A percentile compares a stretch with the other conserved stretches of the same genome.
These are phyloP conservation scores for Pseudoips prasinana DNA, from an alignment of 2,888 invertebrate species.

Conservation along the genomic window DNA sequence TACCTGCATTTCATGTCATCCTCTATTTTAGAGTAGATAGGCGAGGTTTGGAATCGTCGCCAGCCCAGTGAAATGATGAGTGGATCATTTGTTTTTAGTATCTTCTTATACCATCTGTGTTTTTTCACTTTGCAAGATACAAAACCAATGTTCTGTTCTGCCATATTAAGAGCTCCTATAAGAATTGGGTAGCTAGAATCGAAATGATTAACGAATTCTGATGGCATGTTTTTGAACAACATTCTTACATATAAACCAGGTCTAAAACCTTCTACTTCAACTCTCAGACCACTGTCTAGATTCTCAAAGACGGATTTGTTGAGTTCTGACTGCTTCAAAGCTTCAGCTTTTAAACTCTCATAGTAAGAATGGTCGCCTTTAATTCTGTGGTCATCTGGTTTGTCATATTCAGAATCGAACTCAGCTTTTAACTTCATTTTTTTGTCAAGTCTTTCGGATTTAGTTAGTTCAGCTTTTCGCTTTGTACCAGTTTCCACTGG, in stretches of 20 bases:
- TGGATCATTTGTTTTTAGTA: constrained; percentile 98
- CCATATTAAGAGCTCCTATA: constrained; percentile 94
- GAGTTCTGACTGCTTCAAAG: constrained; percentile 93
- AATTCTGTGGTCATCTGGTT: constrained; percentile 85
- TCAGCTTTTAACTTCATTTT: constrained; percentile 95
- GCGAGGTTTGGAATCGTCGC: constrained; percentile 97
- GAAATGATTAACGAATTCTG: constrained; percentile 95
- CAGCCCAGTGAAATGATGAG: constrained; percentile 98
- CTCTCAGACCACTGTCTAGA: constrained; percentile 92
- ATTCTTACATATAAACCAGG: constrained; percentile 98
- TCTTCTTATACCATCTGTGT: constrained; percentile 98
- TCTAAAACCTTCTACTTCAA: constrained; percentile 97
- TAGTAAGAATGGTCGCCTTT: constrained; percentile 90
- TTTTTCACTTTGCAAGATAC: constrained; percentile 96
- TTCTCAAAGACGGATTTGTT: constrained; percentile 97
- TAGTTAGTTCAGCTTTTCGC: constrained; percentile 75
- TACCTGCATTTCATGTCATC: constrained; percentile 96
- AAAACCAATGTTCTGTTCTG: constrained; percentile 98
- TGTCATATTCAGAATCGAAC: constrained; percentile 98
- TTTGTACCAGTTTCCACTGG: constrained; percentile 43
- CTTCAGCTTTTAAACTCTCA: constrained; percentile 93
- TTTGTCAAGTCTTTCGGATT: constrained; percentile 86
- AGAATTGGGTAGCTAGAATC: constrained; percentile 96
- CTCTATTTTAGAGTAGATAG: constrained; percentile 96
- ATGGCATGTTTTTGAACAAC: constrained; percentile 87